Evolutionary conservation across 2,888 invertebrate genomes (phyloP).

Genomic region (Fabriciana adippe): DNA sequence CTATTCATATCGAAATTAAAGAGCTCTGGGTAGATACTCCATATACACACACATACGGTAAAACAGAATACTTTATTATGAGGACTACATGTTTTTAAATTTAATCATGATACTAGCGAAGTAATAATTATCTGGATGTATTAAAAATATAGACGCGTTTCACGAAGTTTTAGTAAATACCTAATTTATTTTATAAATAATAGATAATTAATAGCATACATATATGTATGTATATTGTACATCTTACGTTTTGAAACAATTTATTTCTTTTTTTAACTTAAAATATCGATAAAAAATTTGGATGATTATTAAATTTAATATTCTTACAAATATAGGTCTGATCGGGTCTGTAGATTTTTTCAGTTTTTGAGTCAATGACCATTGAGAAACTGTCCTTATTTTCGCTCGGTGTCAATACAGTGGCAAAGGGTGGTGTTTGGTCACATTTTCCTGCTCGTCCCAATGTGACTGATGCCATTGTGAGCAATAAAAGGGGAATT

Average conservation of each 20-base stretch:
- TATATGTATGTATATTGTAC: too few relatives aligned
- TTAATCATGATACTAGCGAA: too few relatives aligned
- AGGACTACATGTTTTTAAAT: too few relatives aligned
- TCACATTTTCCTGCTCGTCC: slow-evolving; percentile 60
- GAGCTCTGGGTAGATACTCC: too few relatives aligned
- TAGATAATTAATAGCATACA: too few relatives aligned
- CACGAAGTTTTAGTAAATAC: background rate
- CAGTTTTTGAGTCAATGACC: slow-evolving; percentile 52
- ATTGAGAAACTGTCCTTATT: slow-evolving; percentile 58
- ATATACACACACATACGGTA: too few relatives aligned
- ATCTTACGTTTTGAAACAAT: too few relatives aligned
- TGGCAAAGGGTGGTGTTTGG: slow-evolving; percentile 60
- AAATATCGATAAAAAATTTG: background rate
- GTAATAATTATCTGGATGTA: too few relatives aligned
- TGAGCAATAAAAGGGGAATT: slow-evolving; percentile 43
- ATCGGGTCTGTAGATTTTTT: slow-evolving; percentile 56
- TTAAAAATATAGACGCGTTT: too few relatives aligned
- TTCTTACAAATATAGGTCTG: slow-evolving; percentile 73
- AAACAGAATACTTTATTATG: too few relatives aligned
- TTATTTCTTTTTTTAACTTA: background rate
- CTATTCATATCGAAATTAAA: too few relatives aligned
- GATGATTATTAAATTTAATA: background rate
- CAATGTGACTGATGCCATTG: slow-evolving; percentile 31
- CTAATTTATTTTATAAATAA: background rate
- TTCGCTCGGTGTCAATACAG: slow-evolving; percentile 51